phyloP scores from a whole-genome alignment of 2,797 vertebrate species.

The Rhinogobio ventralis region DNA sequence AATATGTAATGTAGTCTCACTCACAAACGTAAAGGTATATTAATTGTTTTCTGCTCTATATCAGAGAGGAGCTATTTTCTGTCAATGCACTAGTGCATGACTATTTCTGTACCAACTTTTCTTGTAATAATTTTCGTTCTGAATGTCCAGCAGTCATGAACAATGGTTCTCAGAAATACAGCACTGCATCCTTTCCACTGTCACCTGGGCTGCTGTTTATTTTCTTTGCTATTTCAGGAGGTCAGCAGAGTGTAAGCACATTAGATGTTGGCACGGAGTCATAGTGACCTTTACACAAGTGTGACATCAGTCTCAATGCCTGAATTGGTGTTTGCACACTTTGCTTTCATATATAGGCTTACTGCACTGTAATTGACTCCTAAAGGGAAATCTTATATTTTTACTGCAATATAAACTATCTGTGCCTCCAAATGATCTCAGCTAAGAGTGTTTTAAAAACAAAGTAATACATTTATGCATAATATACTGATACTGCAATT shows the following conservation, averaged over 20 bases:
- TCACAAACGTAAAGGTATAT: too few species aligned
- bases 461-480: not conserved
- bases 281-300: conserved; percentile 31
- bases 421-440: not conserved
- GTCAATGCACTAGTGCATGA: not conserved
- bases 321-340: not conserved
- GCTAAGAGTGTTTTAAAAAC: not conserved
- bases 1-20: too few species aligned
- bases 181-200: not conserved
- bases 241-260: conserved; percentile 23
- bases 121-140: not conserved
- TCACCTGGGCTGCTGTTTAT: conserved; percentile 29
- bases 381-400: not conserved
- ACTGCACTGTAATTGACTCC: not conserved
- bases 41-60: too few species aligned
- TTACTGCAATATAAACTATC: not conserved
- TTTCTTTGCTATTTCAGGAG: conserved; percentile 38
- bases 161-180: not conserved
- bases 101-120: not conserved
- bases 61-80: not conserved
- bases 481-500: not conserved
- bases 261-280: conserved; percentile 15
- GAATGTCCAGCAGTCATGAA: not conserved
- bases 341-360: not conserved
- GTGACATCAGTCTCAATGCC: conserved; percentile 9